Conservation (phyloP, 1,140 invertebrate genomes). For the Uloborus diversus region DNA sequence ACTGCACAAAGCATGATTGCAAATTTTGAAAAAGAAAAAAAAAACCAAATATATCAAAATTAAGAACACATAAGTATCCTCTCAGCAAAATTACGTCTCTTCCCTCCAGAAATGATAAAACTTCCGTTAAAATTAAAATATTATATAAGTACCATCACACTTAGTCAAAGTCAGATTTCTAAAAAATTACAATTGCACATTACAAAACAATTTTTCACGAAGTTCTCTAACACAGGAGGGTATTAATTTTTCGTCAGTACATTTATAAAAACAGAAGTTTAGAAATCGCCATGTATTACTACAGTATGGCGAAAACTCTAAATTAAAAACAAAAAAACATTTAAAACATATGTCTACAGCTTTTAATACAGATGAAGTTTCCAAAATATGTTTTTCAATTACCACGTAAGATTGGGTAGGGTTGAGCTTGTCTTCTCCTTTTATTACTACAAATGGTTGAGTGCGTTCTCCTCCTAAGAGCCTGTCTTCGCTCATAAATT, state of each 20-base stretch:
- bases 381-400: not conserved
- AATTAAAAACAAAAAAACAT: too few species aligned
- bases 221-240: too few species aligned
- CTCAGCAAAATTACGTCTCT: too few species aligned
- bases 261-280: not conserved
- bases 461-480: not conserved
- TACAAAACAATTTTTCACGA: too few species aligned
- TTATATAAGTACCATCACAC: too few species aligned
- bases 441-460: not conserved
- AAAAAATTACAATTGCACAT: too few species aligned
- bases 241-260: not conserved
- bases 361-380: not conserved
- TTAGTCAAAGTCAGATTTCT: too few species aligned
- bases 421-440: not conserved
- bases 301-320: too few species aligned
- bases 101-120: too few species aligned
- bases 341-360: not conserved
- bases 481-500: not conserved
- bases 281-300: too few species aligned
- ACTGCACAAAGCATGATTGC: slow-evolving; percentile 5
- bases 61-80: not conserved
- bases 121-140: too few species aligned
- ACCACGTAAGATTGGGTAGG: not conserved
- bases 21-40: not conserved
- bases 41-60: not conserved